Evolutionary conservation across 2,797 vertebrate genomes (phyloP), one percentile per base, ranked within the genome.

Genomic region (Synaphobranchus kaupii): DNA sequence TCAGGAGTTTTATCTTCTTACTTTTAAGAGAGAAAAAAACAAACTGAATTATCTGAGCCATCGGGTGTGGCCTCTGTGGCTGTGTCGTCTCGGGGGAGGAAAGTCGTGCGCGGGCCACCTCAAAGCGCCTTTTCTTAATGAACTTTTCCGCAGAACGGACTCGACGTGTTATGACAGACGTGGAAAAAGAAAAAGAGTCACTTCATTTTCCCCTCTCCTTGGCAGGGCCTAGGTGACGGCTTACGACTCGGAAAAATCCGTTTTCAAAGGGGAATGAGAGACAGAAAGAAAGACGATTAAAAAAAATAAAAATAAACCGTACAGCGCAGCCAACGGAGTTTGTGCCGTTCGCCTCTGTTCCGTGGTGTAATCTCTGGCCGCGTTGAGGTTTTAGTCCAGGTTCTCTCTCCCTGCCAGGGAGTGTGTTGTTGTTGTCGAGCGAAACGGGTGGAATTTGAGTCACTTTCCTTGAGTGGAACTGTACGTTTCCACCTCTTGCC

Each of bases 101-200:
- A 92, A 92, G 84, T 89, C 89, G 85, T 10, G 25, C 73, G 89
- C 87, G 28, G 81, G 84, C 90, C 89, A 82, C 88, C 71, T 76
- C 31, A 85, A 80, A 87, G 50, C 68, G 87, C 89, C 66, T 91
- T 89, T 89, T 90, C 88, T 85, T 91, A 91, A 89, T 80, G 78
- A 90, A 89, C 86, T 80, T 85, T 87, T 87, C 86, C 86, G 76
- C 88, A 73, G 71, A 90, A 86, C 63, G 25, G 78, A 86, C 76
- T 90, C 48, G 48, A 78, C 88, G 85, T 89, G 71, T 91, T 91
- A 87, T 90, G 90, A 92, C 88, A 90, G 86, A 89, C 88, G 88
- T 88, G 89, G 90, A 86, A 91, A 90, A 89, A 88, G 10, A 87
- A 50, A 80, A 87, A 86, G 60, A 56, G 81, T 86, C 87, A 87